These are phyloP conservation scores for Monodelphis domestica DNA, from an alignment of 2,797 vertebrate species.

Conservation along the genomic window DNA sequence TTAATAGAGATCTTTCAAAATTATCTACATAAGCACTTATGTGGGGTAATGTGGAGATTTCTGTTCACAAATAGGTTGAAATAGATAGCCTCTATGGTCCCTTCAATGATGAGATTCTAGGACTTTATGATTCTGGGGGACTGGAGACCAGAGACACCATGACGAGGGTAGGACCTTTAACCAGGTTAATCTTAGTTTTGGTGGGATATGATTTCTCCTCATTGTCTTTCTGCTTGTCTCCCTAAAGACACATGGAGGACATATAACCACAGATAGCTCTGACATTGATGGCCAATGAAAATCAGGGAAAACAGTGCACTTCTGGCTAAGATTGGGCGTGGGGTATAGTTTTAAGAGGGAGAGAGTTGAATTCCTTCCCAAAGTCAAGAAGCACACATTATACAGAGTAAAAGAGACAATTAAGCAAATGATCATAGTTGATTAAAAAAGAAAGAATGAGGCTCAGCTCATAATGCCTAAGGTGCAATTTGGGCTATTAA, in stretches of 20 bases:
- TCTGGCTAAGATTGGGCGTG: background rate
- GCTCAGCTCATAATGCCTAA: conserved; percentile 13
- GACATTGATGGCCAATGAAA: background rate
- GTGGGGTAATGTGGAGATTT: background rate
- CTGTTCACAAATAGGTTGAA: background rate
- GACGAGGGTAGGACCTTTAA: too few species aligned
- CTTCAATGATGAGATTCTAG: background rate
- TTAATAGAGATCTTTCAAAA: background rate
- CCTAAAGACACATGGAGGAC: accelerated
- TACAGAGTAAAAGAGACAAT: background rate
- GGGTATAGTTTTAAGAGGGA: background rate
- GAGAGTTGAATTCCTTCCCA: background rate
- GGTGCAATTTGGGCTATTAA: conserved; percentile 54
- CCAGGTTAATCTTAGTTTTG: too few species aligned
- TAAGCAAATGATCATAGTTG: conserved; percentile 47
- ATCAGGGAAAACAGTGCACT: background rate
- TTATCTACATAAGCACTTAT: background rate
- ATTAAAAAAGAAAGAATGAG: conserved; percentile 37
- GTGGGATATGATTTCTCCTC: accelerated
- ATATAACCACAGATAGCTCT: accelerated
- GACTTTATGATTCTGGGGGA: background rate
- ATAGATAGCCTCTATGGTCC: background rate
- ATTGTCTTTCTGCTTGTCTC: background rate
- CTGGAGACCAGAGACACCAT: background rate
- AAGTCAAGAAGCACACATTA: conserved; percentile 27